Conservation (phyloP, 1,140 invertebrate species). For the Pseudoatta argentina region DNA sequence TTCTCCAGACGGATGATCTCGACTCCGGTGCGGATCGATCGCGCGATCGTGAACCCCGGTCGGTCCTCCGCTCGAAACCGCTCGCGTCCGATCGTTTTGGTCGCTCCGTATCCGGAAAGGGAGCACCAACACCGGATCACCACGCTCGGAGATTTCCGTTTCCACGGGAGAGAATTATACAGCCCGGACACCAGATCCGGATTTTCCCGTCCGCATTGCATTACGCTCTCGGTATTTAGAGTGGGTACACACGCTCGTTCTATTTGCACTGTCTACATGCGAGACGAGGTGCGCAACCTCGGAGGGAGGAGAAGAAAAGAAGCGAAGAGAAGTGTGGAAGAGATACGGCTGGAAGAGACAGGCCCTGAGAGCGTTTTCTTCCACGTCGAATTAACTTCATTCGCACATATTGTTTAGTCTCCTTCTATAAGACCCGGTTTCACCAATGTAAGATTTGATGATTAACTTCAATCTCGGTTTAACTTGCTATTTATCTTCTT, state of each 20-base stretch:
- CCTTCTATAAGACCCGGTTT: not conserved
- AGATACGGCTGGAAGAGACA: not conserved
- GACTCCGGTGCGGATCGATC: not conserved
- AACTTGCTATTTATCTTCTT: too few relatives aligned
- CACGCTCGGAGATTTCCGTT: not conserved
- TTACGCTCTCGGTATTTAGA: not conserved
- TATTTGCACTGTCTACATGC: not conserved
- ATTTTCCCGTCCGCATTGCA: slow-evolving; percentile 2
- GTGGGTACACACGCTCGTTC: not conserved
- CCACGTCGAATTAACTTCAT: not conserved
- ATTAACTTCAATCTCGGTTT: too few relatives aligned
- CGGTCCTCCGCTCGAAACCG: not conserved
- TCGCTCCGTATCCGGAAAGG: not conserved
- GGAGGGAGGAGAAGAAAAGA: not conserved
- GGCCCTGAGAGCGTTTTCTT: not conserved
- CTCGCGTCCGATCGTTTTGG: slow-evolving; percentile 5
- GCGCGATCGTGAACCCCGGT: not conserved
- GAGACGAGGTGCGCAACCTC: not conserved
- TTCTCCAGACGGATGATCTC: slow-evolving; percentile 19
- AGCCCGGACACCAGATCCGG: slow-evolving; percentile 12
- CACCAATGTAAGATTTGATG: too few relatives aligned
- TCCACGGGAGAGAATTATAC: not conserved
- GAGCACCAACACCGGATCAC: not conserved
- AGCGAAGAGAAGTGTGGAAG: not conserved
- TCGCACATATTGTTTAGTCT: not conserved